Evolutionary conservation across 2,113 vertebrate species (phyloP).

Genomic region (Sorex araneus): DNA sequence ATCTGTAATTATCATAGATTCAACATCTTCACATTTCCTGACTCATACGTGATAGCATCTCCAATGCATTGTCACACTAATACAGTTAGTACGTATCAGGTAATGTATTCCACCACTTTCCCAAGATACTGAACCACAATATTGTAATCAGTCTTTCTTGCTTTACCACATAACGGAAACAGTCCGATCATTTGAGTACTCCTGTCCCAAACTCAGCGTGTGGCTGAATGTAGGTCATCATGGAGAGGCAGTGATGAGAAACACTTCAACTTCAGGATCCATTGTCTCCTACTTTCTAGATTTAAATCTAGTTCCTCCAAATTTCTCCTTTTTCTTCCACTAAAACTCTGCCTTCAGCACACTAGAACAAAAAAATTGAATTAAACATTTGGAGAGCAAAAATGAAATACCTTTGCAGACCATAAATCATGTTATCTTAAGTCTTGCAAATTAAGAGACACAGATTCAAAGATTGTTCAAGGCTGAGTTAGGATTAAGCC

Average conservation of each 20-base stretch:
- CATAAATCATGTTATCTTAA: not conserved
- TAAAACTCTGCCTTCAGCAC: not conserved
- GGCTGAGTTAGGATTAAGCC: not conserved
- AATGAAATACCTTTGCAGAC: not conserved
- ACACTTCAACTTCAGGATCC: not conserved
- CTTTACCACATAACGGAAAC: conserved; percentile 82
- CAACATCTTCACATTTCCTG: conserved; percentile 59
- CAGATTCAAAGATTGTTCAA: conserved; percentile 27
- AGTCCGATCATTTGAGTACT: conserved; percentile 77
- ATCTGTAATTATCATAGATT: conserved; percentile 30
- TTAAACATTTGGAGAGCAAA: not conserved
- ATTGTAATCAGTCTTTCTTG: conserved; percentile 51
- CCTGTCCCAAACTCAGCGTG: conserved; percentile 46
- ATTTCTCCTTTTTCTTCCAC: not conserved
- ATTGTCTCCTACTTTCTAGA: conserved; percentile 5
- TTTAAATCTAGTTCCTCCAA: not conserved
- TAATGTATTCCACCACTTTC: conserved; percentile 74
- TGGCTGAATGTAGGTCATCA: conserved; percentile 81
- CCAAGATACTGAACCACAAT: conserved; percentile 80
- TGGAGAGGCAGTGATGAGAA: not conserved
- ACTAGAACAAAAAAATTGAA: conserved; percentile 39
- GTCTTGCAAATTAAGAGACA: not conserved
- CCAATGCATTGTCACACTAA: conserved; percentile 59
- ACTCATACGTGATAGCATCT: conserved; percentile 75
- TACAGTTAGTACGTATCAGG: conserved; percentile 45